Percentiles rank a stretch among this genome's conserved stretches.
phyloP scores from a whole-genome alignment of 2,113 vertebrate genomes.

The Ailurus styani region DNA sequence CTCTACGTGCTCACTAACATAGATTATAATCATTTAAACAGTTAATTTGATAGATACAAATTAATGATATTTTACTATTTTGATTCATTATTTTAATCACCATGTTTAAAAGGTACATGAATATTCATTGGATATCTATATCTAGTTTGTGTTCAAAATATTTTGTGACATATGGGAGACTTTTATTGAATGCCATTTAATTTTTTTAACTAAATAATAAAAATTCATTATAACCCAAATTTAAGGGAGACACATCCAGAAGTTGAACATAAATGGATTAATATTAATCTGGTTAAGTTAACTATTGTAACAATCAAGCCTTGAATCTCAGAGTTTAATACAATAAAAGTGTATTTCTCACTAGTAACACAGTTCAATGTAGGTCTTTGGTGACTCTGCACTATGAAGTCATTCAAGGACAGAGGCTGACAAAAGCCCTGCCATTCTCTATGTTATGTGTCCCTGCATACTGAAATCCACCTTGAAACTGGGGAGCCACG shows the following conservation, averaged over 20 bases:
- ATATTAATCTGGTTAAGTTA: neutral
- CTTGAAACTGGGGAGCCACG: neutral
- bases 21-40: neutral
- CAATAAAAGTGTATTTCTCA: neutral
- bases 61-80: neutral
- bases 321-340: neutral
- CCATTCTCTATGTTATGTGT: neutral
- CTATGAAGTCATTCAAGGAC: neutral
- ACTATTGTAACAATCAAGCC: neutral
- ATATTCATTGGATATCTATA: neutral
- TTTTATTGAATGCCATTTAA: neutral
- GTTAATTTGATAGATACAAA: neutral
- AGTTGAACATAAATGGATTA: neutral
- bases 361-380: fast-evolving
- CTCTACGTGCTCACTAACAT: neutral
- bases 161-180: neutral
- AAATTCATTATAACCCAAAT: neutral
- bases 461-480: neutral
- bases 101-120: neutral
- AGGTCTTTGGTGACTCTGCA: neutral
- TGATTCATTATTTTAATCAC: neutral
- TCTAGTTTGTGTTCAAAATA: neutral
- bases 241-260: neutral
- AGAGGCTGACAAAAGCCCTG: neutral
- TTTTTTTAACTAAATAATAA: neutral